Evolutionary conservation across 2,113 vertebrate species (phyloP).

Genomic region (Pelecanoides urinatrix): DNA sequence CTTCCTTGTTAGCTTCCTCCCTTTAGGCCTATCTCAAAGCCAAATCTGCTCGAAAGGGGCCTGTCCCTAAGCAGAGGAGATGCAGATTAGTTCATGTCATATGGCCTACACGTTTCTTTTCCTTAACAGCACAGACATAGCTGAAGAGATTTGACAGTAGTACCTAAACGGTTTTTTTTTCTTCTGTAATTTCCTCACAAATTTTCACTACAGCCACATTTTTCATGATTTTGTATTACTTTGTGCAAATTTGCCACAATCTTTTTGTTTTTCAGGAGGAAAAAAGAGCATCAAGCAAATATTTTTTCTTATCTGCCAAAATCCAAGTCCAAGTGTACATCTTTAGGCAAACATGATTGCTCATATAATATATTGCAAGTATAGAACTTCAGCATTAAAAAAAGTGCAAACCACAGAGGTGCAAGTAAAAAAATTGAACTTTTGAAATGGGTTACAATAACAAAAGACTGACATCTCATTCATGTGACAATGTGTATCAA

Average conservation of each 20-base stretch:
- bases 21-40: neutral
- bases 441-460: neutral
- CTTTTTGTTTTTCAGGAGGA: neutral
- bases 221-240: neutral
- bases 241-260: neutral
- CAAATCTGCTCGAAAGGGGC: neutral
- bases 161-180: neutral
- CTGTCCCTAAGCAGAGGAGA: neutral
- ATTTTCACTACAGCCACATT: neutral
- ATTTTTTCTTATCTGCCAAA: neutral
- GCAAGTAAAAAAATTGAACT: neutral
- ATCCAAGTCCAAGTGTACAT: neutral
- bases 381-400: neutral
- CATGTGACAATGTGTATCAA: neutral
- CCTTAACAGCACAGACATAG: neutral
- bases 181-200: neutral
- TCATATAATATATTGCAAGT: neutral
- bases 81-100: neutral
- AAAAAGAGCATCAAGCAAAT: neutral
- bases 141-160: neutral
- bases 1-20: neutral
- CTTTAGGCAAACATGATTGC: neutral
- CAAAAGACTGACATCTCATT: neutral
- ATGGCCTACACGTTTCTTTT: neutral
- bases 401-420: neutral